phyloP scores from a whole-genome alignment of 2,797 vertebrate species.

The Orientallactaga sibirica region DNA sequence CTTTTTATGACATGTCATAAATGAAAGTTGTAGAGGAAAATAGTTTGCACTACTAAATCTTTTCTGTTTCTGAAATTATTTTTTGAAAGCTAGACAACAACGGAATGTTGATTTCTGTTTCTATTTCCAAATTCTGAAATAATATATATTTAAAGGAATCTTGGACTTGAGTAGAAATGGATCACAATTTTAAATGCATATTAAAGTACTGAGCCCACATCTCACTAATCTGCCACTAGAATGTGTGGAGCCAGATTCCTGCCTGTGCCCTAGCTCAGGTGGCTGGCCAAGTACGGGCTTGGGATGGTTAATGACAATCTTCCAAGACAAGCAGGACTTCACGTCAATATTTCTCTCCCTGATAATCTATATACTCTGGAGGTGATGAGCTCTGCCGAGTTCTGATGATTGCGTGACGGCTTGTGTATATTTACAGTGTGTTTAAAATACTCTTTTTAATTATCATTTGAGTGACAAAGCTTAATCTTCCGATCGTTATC shows the following conservation, averaged over 20 bases:
- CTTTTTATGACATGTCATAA: constrained; percentile 74
- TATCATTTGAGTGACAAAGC: constrained; percentile 84
- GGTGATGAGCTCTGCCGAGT: constrained; percentile 67
- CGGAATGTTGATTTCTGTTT: constrained; percentile 60
- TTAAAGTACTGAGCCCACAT: constrained; percentile 57
- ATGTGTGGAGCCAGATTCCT: not conserved
- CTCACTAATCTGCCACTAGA: constrained; percentile 61
- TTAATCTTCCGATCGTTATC: constrained; percentile 84
- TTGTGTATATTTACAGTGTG: constrained; percentile 85
- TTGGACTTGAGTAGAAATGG: constrained; percentile 24
- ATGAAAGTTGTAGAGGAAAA: constrained; percentile 75
- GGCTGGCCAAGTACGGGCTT: constrained; percentile 60
- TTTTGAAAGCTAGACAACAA: constrained; percentile 57
- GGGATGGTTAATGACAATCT: constrained; percentile 81
- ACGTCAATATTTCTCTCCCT: constrained; percentile 77
- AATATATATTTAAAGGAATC: constrained; percentile 50
- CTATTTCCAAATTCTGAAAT: constrained; percentile 29
- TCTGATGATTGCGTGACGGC: constrained; percentile 80
- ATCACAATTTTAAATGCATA: constrained; percentile 66
- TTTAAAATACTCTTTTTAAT: constrained; percentile 86
- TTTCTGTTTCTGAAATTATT: constrained; percentile 11
- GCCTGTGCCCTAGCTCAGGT: constrained; percentile 51
- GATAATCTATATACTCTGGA: constrained; percentile 76
- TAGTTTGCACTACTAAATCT: constrained; percentile 69
- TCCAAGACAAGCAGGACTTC: constrained; percentile 79